phyloP scores from a whole-genome alignment of 2,888 invertebrate genomes.

The Cheilosia grossa region DNA sequence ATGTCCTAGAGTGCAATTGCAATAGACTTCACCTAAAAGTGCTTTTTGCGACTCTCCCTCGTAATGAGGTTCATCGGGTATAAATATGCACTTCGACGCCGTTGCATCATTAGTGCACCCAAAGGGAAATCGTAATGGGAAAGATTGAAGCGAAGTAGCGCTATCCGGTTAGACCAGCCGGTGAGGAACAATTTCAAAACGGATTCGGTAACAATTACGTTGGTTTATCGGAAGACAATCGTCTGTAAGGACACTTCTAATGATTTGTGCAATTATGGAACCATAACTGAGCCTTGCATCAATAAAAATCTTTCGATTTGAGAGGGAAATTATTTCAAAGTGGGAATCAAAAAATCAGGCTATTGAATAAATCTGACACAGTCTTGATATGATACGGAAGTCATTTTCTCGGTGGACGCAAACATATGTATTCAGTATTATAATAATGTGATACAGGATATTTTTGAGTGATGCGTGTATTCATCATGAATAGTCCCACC shows the following conservation, averaged over 20 bases:
- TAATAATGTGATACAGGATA: too few species aligned
- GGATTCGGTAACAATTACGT: slow-evolving; percentile 39
- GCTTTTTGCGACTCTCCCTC: slow-evolving; percentile 31
- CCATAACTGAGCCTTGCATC: too few species aligned
- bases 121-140: background rate
- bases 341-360: too few species aligned
- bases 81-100: slow-evolving; percentile 51
- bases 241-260: slow-evolving; percentile 5
- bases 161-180: background rate
- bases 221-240: slow-evolving; percentile 17
- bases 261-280: slow-evolving; percentile 12
- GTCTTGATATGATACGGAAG: too few species aligned
- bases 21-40: background rate
- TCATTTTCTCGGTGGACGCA: too few species aligned
- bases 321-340: too few species aligned
- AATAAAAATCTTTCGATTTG: too few species aligned
- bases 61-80: slow-evolving; percentile 67
- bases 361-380: too few species aligned
- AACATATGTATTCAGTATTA: too few species aligned
- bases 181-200: slow-evolving; percentile 26
- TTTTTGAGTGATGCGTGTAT: too few species aligned
- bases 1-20: slow-evolving; percentile 24
- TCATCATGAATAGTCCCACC: too few species aligned
- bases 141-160: background rate
- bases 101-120: slow-evolving; percentile 60